Base-by-base conservation (phyloP, 2,113 vertebrate species). In the Cnemophilus loriae region DNA sequence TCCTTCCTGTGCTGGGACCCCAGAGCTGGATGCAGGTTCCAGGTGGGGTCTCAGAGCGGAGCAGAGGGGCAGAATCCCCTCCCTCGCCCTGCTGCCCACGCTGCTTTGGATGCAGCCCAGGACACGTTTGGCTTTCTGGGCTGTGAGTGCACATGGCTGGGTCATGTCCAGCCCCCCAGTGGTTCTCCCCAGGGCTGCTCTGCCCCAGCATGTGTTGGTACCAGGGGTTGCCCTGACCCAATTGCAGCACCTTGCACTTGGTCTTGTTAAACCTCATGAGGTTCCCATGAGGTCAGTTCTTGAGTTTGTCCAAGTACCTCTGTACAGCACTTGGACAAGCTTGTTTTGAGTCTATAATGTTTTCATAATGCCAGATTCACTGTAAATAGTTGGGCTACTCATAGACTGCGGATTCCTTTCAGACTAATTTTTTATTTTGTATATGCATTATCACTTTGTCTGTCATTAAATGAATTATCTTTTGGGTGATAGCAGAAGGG, bases 201-300 rank as follows among this genome's bases (percentile, higher is more conserved):
- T 53, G 9, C 23, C 30, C 7, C 41, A 47, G 5, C 8, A 3
- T 46, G 11, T 20, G 13, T 1, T 46, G 21, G 2, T 17, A 52
- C 5, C 2, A 7, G 27, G 7, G 12, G 5, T 9, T 46, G 33
- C 5, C 1, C 0, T 21, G 23, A 47, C 39, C 7, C 3, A 20
- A 8, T 1, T 78, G 10, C 20, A 79, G n/a, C 23, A 30, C 28
- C 20, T 35, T 17, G 8, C 2, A 11, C 28, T 47, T 70, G 47
- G 7, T 16, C 41, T 79, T 87, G 16, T 44, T 27, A 52, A 60
- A 33, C 10, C 10, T 30, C 8, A 8, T 22, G 35, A 79, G 8
- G 1, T 47, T 63, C 24, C 30, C 49, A 15, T 14, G 30, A 26
- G 11, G 16, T n/a, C 30, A 26, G 10, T 21, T 55, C 49, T 56